phyloP scores from a whole-genome alignment of 2,797 vertebrate species.

The Xiphorhynchus erythropygius region DNA sequence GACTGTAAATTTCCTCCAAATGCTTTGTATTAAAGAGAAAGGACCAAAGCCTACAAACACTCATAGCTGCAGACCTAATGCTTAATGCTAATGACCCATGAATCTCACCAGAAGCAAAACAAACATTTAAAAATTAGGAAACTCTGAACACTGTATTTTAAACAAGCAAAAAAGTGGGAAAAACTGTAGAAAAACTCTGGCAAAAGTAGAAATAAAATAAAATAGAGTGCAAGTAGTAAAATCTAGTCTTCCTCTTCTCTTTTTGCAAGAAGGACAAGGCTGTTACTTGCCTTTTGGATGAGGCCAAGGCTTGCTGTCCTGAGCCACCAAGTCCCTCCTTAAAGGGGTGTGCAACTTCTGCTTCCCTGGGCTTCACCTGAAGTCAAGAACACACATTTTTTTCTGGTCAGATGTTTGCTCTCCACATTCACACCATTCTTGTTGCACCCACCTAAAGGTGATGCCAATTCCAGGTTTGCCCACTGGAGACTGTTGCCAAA shows the following conservation, averaged over 20 bases:
- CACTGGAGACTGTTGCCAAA: neutral
- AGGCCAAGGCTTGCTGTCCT: neutral
- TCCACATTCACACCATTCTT: neutral
- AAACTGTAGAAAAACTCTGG: neutral
- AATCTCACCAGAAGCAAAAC: neutral
- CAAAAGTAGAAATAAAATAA: neutral
- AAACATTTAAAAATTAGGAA: neutral
- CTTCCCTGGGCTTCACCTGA: neutral
- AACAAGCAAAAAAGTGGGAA: neutral
- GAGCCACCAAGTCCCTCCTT: neutral
- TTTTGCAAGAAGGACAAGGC: neutral
- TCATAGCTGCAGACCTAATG: neutral
- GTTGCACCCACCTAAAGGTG: neutral
- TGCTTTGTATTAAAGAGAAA: slow-evolving; percentile 8
- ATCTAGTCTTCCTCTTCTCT: neutral
- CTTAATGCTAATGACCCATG: neutral
- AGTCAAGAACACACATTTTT: neutral
- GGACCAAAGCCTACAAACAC: neutral
- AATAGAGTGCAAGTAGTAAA: neutral
- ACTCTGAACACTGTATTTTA: neutral
- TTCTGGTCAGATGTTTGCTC: neutral
- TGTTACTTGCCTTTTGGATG: neutral
- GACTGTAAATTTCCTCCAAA: slow-evolving; percentile 31
- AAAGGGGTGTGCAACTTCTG: neutral
- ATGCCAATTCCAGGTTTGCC: neutral